Evolutionary conservation across 2,888 invertebrate species (phyloP), one percentile per base, ranked within the genome.

Genomic region (Andricus quercusramuli): DNA sequence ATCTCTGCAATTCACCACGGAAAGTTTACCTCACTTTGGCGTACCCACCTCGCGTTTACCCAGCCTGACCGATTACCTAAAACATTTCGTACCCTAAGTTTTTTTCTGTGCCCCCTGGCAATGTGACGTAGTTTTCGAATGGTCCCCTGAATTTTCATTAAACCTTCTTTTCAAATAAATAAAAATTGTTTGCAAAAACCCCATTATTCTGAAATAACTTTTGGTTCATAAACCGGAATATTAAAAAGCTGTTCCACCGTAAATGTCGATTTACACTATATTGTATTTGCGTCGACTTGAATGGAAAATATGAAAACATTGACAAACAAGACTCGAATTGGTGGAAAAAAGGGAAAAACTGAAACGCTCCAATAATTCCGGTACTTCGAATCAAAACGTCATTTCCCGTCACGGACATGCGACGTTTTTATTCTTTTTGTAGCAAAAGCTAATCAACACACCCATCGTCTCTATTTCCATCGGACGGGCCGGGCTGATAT

Each of bases 261-360:
- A 47, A 47, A 70, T 17, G 20, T 29, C 51, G 17, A 51, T 70
- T 51, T 29, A 51, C 20, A 70, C 5, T 5, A 56, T 9, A 70
- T 51, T 29, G 29, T 51, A 70, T 70, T 51, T 13, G 22, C 37
- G 15, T 29, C 37, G 32, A 56, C 5, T 74, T 15, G 74, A 56
- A 74, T 74, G 17, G 56, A 47, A 74, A 74, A 74, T n/a, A 74
- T 56, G 51, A 56, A 74, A 74, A 74, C 74, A 32, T 56, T 25
- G 74, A 74, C 56, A 74, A 56, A 74, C 51, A 29, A 32, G 29
- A 74, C 13, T n/a, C 20, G 32, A 74, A 74, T 74, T 56, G n/a
- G 9, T 56, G 51, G 56, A 74, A 74, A 62, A 13, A n/a, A n/a
- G 29, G 68, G 32, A n/a, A 51, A 56, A 74, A 74, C n/a, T 29